Percentiles rank a stretch among this genome's conserved stretches.
Evolutionary conservation across 2,113 vertebrate species (phyloP).

Genomic region (Tachysurus fulvidraco): DNA sequence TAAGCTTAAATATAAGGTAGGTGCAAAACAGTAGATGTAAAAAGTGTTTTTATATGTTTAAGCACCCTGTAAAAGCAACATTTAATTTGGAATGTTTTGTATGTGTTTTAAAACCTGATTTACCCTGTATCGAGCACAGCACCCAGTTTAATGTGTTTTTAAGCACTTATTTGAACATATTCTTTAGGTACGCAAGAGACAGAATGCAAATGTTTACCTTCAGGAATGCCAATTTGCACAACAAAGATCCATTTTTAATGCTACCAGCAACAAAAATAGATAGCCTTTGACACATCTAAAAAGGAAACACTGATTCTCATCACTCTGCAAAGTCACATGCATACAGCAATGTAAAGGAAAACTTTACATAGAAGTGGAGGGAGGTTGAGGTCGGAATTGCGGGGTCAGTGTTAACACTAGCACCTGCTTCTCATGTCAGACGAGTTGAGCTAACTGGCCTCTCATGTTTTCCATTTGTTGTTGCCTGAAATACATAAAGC

Average conservation of each 20-base stretch:
- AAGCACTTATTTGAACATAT: neutral
- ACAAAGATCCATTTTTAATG: neutral
- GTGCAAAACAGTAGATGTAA: neutral
- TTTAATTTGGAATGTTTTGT: neutral
- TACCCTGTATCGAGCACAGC: neutral
- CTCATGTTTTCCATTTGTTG: slow-evolving; percentile 50
- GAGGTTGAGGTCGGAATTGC: slow-evolving; percentile 30
- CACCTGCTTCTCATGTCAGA: slow-evolving; percentile 49
- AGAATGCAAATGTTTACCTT: neutral
- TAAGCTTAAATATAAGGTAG: neutral
- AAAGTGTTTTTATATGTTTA: neutral
- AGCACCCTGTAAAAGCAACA: neutral
- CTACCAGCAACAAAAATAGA: neutral
- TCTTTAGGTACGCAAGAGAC: neutral
- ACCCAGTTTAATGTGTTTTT: neutral
- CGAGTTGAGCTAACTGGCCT: slow-evolving; percentile 27
- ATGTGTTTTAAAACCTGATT: neutral
- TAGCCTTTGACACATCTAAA: no score
- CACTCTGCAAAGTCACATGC: slow-evolving; percentile 19
- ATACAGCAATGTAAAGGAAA: slow-evolving; percentile 17
- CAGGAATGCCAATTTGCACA: neutral
- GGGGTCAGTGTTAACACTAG: slow-evolving; percentile 24
- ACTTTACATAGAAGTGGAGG: slow-evolving; percentile 1
- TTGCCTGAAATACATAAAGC: slow-evolving; percentile 28
- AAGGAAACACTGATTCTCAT: neutral